A percentile compares a stretch with the other conserved stretches of the same genome.
These are phyloP conservation scores for Crocuta crocuta DNA, from an alignment of 2,113 vertebrate species.

Conservation along the genomic window DNA sequence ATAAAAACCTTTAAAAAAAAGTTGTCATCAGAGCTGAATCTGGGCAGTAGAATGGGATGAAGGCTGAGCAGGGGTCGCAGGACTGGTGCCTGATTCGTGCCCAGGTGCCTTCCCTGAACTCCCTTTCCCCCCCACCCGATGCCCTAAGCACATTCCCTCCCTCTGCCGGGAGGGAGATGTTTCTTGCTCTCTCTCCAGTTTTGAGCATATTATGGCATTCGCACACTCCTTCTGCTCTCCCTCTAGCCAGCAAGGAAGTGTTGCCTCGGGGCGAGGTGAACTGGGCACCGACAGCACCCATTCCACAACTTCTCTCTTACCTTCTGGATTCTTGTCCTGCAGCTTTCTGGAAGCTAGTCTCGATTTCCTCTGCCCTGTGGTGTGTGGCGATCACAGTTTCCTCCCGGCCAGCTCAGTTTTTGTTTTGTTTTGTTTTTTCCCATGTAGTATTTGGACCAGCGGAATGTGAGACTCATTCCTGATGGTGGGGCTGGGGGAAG, in stretches of 20 bases:
- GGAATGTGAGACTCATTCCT: neutral
- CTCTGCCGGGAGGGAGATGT: neutral
- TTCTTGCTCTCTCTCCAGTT: neutral
- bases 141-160: neutral
- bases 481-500: neutral
- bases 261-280: neutral
- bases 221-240: neutral
- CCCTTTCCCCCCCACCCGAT: neutral
- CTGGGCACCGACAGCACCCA: neutral
- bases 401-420: neutral
- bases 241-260: conserved; percentile 18
- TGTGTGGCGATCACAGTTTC: neutral
- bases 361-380: neutral
- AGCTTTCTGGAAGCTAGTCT: neutral
- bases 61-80: neutral
- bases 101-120: neutral
- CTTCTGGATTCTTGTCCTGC: neutral
- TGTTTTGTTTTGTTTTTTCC: neutral
- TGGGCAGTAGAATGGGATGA: neutral
- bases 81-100: neutral
- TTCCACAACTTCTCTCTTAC: neutral
- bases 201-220: neutral
- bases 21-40: neutral
- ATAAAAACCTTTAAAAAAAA: conserved; percentile 26
- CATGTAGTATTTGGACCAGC: neutral